These are phyloP conservation scores for Coturnix japonica DNA, from an alignment of 2,113 vertebrate genomes.

Conservation along the genomic window DNA sequence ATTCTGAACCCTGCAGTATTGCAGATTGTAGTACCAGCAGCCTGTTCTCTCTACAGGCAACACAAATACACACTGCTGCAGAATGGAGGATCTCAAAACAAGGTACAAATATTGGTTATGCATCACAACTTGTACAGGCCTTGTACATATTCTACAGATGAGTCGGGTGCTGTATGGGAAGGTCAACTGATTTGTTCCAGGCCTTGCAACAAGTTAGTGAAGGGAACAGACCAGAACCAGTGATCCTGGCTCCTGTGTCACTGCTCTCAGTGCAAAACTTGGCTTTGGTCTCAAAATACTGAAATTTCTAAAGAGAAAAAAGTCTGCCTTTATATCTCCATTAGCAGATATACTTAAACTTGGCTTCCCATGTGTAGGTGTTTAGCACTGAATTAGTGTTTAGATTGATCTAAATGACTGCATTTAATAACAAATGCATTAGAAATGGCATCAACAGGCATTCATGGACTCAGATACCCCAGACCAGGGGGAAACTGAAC, in stretches of 20 bases:
- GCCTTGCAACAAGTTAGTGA: not conserved
- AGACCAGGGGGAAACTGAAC: not conserved
- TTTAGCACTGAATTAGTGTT: not conserved
- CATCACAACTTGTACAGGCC: conserved; percentile 23
- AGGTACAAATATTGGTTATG: conserved; percentile 39
- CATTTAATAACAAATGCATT: not conserved
- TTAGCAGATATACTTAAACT: not conserved
- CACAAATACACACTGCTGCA: not conserved
- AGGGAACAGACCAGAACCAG: not conserved
- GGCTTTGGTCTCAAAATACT: not conserved
- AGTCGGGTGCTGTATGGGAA: not conserved
- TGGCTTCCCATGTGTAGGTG: not conserved
- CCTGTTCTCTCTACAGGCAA: not conserved
- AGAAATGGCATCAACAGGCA: not conserved
- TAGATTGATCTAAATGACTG: not conserved
- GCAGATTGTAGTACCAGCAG: not conserved
- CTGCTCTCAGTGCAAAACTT: not conserved
- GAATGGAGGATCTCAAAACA: not conserved
- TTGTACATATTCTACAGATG: conserved; percentile 47
- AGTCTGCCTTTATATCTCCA: not conserved
- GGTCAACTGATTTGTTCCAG: conserved; percentile 51
- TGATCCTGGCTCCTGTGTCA: not conserved
- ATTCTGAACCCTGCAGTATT: not conserved
- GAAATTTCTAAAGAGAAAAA: not conserved
- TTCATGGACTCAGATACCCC: not conserved